A percentile compares a stretch with the other conserved stretches of the same genome.
These are phyloP conservation scores for Oncopodura yosiiana DNA, from an alignment of 1,140 invertebrate species.

Conservation along the genomic window DNA sequence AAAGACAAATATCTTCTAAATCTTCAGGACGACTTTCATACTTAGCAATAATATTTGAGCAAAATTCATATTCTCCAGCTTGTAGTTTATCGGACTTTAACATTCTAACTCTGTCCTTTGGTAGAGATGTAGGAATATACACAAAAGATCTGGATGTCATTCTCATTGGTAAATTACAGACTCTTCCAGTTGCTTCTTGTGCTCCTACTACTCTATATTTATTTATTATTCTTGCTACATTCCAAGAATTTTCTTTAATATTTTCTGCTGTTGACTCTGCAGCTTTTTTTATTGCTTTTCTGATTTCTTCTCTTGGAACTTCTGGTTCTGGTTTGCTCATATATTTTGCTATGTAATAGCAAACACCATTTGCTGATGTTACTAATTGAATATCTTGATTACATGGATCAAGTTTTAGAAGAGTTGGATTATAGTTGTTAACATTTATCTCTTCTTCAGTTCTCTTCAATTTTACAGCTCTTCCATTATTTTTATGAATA, in stretches of 20 bases:
- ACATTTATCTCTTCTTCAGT: constrained; percentile 21
- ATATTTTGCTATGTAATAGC: constrained; percentile 42
- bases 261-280: constrained; percentile 17
- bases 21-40: constrained; percentile 14
- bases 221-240: neutral
- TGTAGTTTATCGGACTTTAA: neutral
- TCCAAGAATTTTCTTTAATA: neutral
- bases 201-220: constrained; percentile 15
- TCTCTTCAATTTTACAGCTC: constrained; percentile 15
- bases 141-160: neutral
- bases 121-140: neutral
- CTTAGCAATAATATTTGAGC: neutral
- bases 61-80: neutral
- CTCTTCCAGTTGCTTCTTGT: constrained; percentile 23
- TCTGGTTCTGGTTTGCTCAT: constrained; percentile 39
- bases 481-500: constrained; percentile 10
- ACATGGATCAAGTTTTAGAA: constrained; percentile 36
- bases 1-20: constrained; percentile 5
- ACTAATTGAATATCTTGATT: constrained; percentile 39
- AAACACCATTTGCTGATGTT: constrained; percentile 36
- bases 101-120: neutral
- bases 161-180: constrained; percentile 8
- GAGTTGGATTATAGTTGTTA: constrained; percentile 36
- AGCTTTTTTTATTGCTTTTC: constrained; percentile 36
- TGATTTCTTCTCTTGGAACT: constrained; percentile 31